These are phyloP conservation scores for Abramis brama DNA, from an alignment of 2,113 vertebrate species.

Conservation along the genomic window DNA sequence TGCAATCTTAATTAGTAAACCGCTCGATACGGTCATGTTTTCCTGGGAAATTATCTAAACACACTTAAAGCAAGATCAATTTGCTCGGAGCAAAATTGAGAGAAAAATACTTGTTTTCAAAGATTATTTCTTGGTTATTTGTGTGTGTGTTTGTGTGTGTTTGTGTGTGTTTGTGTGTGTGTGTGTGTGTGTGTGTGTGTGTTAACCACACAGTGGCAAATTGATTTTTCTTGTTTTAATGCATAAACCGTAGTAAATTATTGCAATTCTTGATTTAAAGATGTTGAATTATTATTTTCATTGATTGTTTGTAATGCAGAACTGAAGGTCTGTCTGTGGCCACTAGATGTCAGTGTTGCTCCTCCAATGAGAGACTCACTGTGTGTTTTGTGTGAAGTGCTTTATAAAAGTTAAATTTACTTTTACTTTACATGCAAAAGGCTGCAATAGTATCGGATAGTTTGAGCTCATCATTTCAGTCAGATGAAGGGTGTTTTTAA, in stretches of 20 bases:
- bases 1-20: not conserved
- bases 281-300: not conserved
- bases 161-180: too few relatives aligned
- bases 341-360: conserved; percentile 54
- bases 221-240: too few relatives aligned
- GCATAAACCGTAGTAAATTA: too few relatives aligned
- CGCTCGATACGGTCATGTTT: not conserved
- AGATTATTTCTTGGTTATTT: too few relatives aligned
- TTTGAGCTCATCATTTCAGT: not conserved
- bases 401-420: not conserved
- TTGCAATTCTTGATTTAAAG: not conserved
- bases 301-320: not conserved
- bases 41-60: not conserved
- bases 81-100: too few relatives aligned
- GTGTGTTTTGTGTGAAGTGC: not conserved
- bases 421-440: not conserved
- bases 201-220: too few relatives aligned
- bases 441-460: too few relatives aligned
- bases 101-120: too few relatives aligned
- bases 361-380: not conserved
- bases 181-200: too few relatives aligned
- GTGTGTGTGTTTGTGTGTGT: too few relatives aligned
- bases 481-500: not conserved
- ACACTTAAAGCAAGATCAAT: too few relatives aligned
- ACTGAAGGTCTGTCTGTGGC: not conserved